Evolutionary conservation across 2,113 vertebrate species (phyloP), one percentile per base, ranked within the genome.

Genomic region (Anolis sagrei): DNA sequence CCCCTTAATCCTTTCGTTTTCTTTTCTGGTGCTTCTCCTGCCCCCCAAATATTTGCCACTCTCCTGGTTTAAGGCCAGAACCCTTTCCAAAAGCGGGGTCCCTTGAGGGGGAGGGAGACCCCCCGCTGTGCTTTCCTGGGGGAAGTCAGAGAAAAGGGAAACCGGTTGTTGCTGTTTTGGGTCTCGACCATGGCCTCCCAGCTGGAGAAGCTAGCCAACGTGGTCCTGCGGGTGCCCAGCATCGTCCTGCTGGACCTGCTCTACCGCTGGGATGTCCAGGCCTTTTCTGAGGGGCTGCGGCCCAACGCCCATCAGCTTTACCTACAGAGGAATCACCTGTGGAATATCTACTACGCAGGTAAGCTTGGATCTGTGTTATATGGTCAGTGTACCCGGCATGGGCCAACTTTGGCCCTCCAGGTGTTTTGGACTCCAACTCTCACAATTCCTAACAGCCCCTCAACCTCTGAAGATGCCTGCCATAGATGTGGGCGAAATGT

Each of bases 251-350:
- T 98, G 92, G 97, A 98, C 91, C 81, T 97, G 92, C 95, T 98
- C 5, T 98, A 97, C 81, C 97, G 97, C 91, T 97, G 96, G 95
- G 97, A 98, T 87, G 89, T 97, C 5, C 95, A 96, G 54, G 95
- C 95, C 68, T 88, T 97, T 11, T 96, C 94, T 0, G 96, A 97
- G 72, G 94, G 96, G 78, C 94, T 97, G 49, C 95, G 88, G 75
- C 97, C 96, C 48, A 95, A 94, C 78, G 95, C 95, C 2, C 96
- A 96, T 84, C 96, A 96, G 86, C 90, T 97, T 93, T 92, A 96
- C n/a, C 96, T 97, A 82, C 96, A 95, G 70, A 95, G 96, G 87
- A 95, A 96, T 85, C 97, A 96, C 83, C 94, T 97, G 58, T 97
- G 97, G 94, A 96, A 96, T 80, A 88, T 95, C 88, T 97, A 96